Evolutionary conservation across 2,888 invertebrate genomes (phyloP), one percentile per base, ranked within the genome.

Genomic region (Drosophila leonis): DNA sequence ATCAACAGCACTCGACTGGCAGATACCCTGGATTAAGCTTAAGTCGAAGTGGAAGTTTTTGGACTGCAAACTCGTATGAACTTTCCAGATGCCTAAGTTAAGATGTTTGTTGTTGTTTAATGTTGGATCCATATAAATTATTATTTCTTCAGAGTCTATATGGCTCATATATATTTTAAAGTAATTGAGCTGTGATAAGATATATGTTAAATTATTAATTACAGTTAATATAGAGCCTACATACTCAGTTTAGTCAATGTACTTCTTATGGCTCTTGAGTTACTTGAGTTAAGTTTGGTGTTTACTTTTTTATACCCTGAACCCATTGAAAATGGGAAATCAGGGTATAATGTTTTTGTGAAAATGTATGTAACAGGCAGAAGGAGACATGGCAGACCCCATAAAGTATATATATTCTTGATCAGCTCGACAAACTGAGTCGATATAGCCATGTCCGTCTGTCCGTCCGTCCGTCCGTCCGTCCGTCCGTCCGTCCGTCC

Each of bases 1-100:
- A 29, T 13, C 20, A 39, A 20, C 20, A 37, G 39, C n/a, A 20
- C 29, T 29, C 12, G 46, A 49, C 48, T 15, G 1, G 1, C 20
- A 42, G 2, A 57, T 66, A 54, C 80, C 54, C 57, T 55, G 20
- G 9, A 18, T 10, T n/a, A 12, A 3, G 1, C 9, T 10, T 15
- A 4, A n/a, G 9, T 41, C 7, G 1, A n/a, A 5, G 20, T 13
- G 2, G 7, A 15, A 24, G 5, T 51, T 51, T 2, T 4, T 4
- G 2, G 4, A 5, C 29, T 48, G 15, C 4, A 0, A 2, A 18
- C 18, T 41, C 1, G 3, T 8, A 3, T 18, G 3, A n/a, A 2
- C 7, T 8, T n/a, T n/a, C n/a, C 3, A n/a, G 7, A 2, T 39
- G 8, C 7, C 8, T 8, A 6, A 37, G 15, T 6, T 5, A 6